phyloP scores from a whole-genome alignment of 2,888 invertebrate genomes.

The Micoletzkya japonica region DNA sequence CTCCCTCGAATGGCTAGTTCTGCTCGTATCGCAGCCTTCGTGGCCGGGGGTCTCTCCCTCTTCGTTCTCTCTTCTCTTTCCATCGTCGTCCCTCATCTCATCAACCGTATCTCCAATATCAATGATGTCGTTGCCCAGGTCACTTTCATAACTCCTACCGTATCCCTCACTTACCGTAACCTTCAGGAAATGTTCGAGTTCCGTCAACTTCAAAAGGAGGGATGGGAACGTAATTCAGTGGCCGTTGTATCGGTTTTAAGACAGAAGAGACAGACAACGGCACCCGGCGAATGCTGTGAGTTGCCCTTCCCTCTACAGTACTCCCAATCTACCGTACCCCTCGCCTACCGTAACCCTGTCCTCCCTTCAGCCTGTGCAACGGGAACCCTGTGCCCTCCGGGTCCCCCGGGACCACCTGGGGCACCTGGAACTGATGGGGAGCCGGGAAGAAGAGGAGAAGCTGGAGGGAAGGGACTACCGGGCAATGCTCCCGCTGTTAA shows the following conservation, averaged over 20 bases:
- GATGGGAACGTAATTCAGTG: constrained; percentile 5
- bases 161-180: background rate
- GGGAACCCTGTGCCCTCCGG: constrained; percentile 17
- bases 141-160: background rate
- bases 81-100: constrained; percentile 21
- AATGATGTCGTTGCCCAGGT: constrained; percentile 12
- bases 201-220: constrained; percentile 12
- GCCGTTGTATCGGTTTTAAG: constrained; percentile 7
- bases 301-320: background rate
- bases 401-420: constrained; percentile 34
- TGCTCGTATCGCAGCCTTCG: constrained; percentile 15
- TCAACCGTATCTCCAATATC: constrained; percentile 11
- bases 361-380: constrained; percentile 21
- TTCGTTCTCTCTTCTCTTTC: constrained; percentile 14
- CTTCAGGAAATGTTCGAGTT: constrained; percentile 26
- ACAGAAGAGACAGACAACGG: constrained; percentile 28
- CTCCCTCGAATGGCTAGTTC: background rate
- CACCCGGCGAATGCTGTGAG: constrained; percentile 27
- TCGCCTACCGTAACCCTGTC: background rate
- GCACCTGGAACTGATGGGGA: constrained; percentile 36
- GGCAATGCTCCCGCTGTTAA: constrained; percentile 28
- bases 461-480: constrained; percentile 34
- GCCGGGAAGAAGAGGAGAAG: constrained; percentile 29
- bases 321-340: background rate
- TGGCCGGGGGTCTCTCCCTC: constrained; percentile 8